These are phyloP conservation scores for Misgurnus anguillicaudatus DNA, from an alignment of 2,113 vertebrate species.

Conservation along the genomic window DNA sequence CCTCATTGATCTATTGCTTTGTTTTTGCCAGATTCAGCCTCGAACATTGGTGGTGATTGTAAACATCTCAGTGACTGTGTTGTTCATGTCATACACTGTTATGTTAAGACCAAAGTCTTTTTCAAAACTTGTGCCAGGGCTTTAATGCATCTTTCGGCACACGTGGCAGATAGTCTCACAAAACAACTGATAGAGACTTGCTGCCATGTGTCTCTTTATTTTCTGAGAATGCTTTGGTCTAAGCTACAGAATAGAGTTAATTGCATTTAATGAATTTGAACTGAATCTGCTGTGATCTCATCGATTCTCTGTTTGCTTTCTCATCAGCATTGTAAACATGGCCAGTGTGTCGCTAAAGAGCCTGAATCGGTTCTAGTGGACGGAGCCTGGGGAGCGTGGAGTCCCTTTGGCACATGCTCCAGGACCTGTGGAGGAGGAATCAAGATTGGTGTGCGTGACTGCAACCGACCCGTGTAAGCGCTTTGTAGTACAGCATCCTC, in stretches of 20 bases:
- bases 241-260: not conserved
- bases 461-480: slow-evolving; percentile 94
- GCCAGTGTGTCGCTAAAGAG: slow-evolving; percentile 90
- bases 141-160: no score
- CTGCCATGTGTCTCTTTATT: no score
- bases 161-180: no score
- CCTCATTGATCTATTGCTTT: slow-evolving; percentile 15
- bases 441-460: slow-evolving; percentile 89
- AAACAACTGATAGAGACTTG: no score
- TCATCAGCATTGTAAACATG: slow-evolving; percentile 91
- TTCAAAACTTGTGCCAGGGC: no score
- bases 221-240: no score
- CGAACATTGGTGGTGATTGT: not conserved
- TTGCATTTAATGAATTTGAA: not conserved
- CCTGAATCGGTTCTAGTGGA: slow-evolving; percentile 78
- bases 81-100: not conserved
- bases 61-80: not conserved
- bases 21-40: slow-evolving; percentile 1
- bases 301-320: not conserved
- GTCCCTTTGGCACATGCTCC: slow-evolving; percentile 91
- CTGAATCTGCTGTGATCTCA: not conserved
- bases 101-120: not conserved
- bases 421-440: slow-evolving; percentile 94
- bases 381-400: slow-evolving; percentile 95
- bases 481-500: slow-evolving; percentile 62